Conservation (phyloP, 2,797 vertebrate genomes). For the Rhyacichthys aspro region DNA sequence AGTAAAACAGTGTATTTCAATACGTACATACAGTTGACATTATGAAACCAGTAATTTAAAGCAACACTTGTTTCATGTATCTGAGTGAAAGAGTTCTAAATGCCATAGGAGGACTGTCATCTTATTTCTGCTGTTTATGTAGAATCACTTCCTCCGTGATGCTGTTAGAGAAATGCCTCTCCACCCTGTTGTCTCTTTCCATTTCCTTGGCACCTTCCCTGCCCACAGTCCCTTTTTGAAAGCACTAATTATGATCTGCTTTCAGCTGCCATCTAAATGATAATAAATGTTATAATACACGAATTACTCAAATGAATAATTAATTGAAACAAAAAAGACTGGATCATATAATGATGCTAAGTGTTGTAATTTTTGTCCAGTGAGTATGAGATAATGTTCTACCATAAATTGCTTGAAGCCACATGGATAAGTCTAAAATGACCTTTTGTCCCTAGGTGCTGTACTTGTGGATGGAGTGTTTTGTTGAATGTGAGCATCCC, state of each 20-base stretch:
- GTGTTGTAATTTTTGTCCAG: neutral
- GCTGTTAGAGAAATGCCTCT: constrained; percentile 64
- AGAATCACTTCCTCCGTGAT: constrained; percentile 41
- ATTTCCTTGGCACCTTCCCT: constrained; percentile 63
- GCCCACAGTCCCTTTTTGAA: constrained; percentile 45
- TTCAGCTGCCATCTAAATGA: constrained; percentile 35
- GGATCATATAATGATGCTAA: neutral
- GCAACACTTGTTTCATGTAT: constrained; percentile 29
- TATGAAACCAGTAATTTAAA: constrained; percentile 12
- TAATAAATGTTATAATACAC: constrained; percentile 29
- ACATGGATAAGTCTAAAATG: constrained; percentile 15
- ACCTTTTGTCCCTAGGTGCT: constrained; percentile 25
- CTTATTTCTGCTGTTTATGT: constrained; percentile 32
- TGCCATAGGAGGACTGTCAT: constrained; percentile 19
- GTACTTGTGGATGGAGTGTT: constrained; percentile 29
- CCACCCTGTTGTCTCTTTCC: constrained; percentile 62
- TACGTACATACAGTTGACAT: constrained; percentile 9
- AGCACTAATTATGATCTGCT: constrained; percentile 41
- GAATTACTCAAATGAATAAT: constrained; percentile 27
- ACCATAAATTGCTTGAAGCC: constrained; percentile 13
- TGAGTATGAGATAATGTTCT: constrained; percentile 11
- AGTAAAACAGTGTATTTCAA: constrained; percentile 2
- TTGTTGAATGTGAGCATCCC: constrained; percentile 38
- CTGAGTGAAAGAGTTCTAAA: constrained; percentile 33
- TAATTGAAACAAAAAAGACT: constrained; percentile 31